Evolutionary conservation across 2,888 invertebrate species (phyloP), one percentile per base, ranked within the genome.

Genomic region (Lagria hirta): DNA sequence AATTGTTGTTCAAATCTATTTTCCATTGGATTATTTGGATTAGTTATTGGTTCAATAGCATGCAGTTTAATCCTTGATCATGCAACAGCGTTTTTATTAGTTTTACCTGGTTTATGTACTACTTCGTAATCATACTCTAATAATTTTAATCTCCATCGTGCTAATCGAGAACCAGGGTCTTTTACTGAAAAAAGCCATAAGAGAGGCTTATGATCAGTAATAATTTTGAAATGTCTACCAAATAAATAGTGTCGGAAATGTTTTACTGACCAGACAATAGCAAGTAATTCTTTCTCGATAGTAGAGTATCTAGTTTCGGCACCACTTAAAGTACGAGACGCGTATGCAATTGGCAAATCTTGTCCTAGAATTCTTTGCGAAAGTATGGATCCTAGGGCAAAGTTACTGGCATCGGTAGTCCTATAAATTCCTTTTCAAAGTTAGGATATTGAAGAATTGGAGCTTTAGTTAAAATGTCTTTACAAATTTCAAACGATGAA

Each of bases 391-490:
- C 55, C 61, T 11, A 56, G 47, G 4, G 57, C 62, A 36, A 41
- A 55, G 20, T 55, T 58, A 14, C 53, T 58, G 15, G 54, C 64
- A 28, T 54, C 65, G 10, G 55, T 66, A 3, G 56, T 58, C 7
- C 60, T 37, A 42, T 41, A 53, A 38, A 59, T 66, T 32, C 40
- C 28, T 49, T 52, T 43, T 1, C 18, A 43, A 60, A 62, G 48
- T 66, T 56, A 3, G 65, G 64, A 35, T 61, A 63, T 46, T 61
- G 50, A n/a, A 58, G 38, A 11, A 60, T 7, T 8, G 51, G 51
- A 11, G 43, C 36, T 1, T 34, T 35, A 13, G 21, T 40, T 14
- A 56, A 40, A 18, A 46, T 29, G 8, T 24, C 14, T 46, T 51
- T 55, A 3, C 57, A 37, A n/a, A 17, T 38, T 38, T 57, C 54